A percentile compares a stretch with the other conserved stretches of the same genome.
Evolutionary conservation across 2,113 vertebrate genomes (phyloP).

Genomic region (Microcebus griseorufus): DNA sequence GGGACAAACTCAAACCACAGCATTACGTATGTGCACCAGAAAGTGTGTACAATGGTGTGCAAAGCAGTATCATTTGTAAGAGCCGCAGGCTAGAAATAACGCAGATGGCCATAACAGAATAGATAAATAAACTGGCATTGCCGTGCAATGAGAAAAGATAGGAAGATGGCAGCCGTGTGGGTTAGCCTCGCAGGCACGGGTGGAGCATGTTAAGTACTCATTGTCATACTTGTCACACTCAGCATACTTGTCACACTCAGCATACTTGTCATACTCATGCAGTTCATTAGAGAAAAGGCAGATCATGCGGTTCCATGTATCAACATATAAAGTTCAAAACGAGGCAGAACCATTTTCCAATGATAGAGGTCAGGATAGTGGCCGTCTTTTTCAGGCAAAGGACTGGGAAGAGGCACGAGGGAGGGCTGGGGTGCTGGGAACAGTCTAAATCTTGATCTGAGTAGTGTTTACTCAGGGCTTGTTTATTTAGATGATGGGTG

Average conservation of each 20-base stretch:
- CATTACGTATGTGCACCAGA: neutral
- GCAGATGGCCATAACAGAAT: neutral
- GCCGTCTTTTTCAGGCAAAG: neutral
- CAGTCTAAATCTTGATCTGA: neutral
- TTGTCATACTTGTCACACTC: too few species aligned
- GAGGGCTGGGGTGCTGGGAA: neutral
- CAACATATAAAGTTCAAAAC: neutral
- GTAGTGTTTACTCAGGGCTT: neutral
- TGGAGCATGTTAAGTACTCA: too few species aligned
- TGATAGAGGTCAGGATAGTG: neutral
- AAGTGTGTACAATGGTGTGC: neutral
- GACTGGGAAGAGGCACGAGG: neutral
- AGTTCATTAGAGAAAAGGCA: neutral
- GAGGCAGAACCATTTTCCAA: too few species aligned
- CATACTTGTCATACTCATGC: neutral
- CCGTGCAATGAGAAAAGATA: neutral
- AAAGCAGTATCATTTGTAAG: neutral
- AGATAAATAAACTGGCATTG: neutral
- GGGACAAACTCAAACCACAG: neutral
- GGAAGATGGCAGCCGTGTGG: accelerated
- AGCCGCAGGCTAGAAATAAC: neutral
- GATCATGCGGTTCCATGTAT: too few species aligned
- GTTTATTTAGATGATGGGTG: neutral
- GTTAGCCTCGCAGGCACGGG: neutral
- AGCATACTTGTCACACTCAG: neutral